Base-by-base conservation (phyloP, 2,113 vertebrate genomes). In the Morone chrysops region DNA sequence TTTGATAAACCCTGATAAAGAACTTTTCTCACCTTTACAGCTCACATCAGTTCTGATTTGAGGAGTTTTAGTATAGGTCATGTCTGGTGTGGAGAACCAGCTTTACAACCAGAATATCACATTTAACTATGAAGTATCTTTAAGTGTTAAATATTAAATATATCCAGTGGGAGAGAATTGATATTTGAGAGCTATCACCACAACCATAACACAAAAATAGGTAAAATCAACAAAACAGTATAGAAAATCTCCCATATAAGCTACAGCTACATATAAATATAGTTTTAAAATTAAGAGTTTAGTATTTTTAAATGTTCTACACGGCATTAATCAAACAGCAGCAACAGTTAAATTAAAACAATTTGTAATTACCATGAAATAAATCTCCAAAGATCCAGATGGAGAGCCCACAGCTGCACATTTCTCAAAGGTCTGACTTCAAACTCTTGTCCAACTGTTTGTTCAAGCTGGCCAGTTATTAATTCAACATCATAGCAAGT, bases 401-500 rank as follows among this genome's bases (percentile, higher is more conserved):
- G 79, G 88, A 92, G 85, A 94, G 87, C 51, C 92, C 91, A 62
- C 93, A 93, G 83, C 90, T 92, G 90, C 92, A 94, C 92, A 94
- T 94, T 50, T 87, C 81, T 75, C 54, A 56, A 36, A 54, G 8
- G 41, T 78, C 73, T 67, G 65, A 68, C 69, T 70, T 62, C 70
- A 57, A 43, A 36, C 69, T 56, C 81, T 54, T 43, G 83, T 75
- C 69, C 82, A 20, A 72, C n/a, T 70, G 70, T 70, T 75, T 47
- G 70, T 41, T 71, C 62, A 48, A 41, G 36, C 62, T 20, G 70
- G 18, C 25, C 60, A 7, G 60, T 47, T 40, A 82, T 70, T 83
- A 81, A 83, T 79, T 68, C 75, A 45, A 54, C 68, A 78, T 87
- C 73, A 63, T 40, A 56, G 59, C 59, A 13, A 81, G 53, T 25